Base-by-base conservation (phyloP, 2,888 invertebrate species). In the Phortica okadai region DNA sequence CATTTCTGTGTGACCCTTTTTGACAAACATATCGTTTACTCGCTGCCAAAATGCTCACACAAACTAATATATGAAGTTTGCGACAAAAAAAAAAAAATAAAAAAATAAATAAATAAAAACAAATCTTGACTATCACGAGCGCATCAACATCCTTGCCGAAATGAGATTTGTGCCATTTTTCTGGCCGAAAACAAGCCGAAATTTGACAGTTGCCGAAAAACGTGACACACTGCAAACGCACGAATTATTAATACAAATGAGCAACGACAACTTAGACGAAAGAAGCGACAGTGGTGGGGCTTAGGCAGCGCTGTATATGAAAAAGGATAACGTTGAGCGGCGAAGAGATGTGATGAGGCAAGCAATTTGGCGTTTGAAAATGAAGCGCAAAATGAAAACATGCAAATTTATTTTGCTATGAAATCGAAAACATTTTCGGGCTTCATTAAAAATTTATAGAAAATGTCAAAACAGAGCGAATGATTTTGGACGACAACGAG, bases 391-490 rank as follows among this genome's bases (percentile, higher is more conserved):
- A 44, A 69, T n/a, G 69, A 21, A 69, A 16, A 21, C 44, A 56
- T 25, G n/a, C 33, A 56, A 64, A 64, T 64, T 64, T 64, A 64
- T 64, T 64, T 64, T 56, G 76, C 45, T n/a, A 73, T 78, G 79
- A 82, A 85, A 87, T 84, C 83, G 84, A 88, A 81, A 84, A 79
- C 81, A 79, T 87, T 72, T 87, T 78, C 79, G 77, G 77, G 88
- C 87, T 87, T 85, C 88, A 87, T 85, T 87, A 86, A 88, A 80
- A 82, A 85, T 84, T 85, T 81, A 88, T 84, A 82, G 76, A 82
- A 70, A 78, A 77, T 70, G 50, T 11, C 50, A 33, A 33, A 33
- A 33, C 33, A 33, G 33, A 33, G 33, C 33, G 33, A 33, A 33
- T 33, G 33, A 33, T 4, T 33, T 10, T 2, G 54, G 6, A 10